These are phyloP conservation scores for Chouioia cunea DNA, from an alignment of 2,888 invertebrate genomes.

Conservation along the genomic window DNA sequence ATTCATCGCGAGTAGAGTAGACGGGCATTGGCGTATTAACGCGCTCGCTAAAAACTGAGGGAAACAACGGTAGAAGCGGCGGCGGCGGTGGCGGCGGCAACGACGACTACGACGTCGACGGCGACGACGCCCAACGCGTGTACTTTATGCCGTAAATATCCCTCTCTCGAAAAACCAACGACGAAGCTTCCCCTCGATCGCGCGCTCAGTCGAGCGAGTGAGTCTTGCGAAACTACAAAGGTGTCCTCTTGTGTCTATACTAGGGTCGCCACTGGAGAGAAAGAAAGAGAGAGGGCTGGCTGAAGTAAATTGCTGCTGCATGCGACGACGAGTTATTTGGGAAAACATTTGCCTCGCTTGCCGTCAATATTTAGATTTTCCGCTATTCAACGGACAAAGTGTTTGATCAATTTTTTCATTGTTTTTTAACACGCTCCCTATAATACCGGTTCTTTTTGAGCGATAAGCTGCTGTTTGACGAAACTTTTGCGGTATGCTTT, in stretches of 20 bases:
- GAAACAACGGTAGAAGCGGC: not conserved
- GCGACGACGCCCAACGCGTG: constrained; percentile 4
- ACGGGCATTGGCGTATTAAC: constrained; percentile 20
- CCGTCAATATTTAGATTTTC: too few species aligned
- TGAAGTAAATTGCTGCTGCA: too few species aligned
- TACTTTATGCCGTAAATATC: constrained; percentile 28
- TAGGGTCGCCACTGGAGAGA: not conserved
- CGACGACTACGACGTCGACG: not conserved
- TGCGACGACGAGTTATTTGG: too few species aligned
- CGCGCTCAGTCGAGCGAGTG: not conserved
- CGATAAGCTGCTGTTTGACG: too few species aligned
- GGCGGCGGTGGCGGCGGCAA: too few species aligned
- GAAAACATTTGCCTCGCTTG: too few species aligned
- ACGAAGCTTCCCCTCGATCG: constrained; percentile 1
- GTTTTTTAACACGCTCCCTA: too few species aligned
- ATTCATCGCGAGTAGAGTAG: constrained; percentile 6
- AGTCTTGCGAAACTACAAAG: constrained; percentile 1
- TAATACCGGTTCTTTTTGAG: too few species aligned
- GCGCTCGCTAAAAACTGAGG: not conserved
- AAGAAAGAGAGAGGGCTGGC: too few species aligned
- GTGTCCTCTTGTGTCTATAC: not conserved
- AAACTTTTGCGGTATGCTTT: too few species aligned
- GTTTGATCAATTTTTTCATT: too few species aligned
- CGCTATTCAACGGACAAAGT: too few species aligned
- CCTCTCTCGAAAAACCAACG: constrained; percentile 16